A percentile compares a stretch with the other conserved stretches of the same genome.
These are phyloP conservation scores for Trachops cirrhosus DNA, from an alignment of 2,797 vertebrate genomes.

Conservation along the genomic window DNA sequence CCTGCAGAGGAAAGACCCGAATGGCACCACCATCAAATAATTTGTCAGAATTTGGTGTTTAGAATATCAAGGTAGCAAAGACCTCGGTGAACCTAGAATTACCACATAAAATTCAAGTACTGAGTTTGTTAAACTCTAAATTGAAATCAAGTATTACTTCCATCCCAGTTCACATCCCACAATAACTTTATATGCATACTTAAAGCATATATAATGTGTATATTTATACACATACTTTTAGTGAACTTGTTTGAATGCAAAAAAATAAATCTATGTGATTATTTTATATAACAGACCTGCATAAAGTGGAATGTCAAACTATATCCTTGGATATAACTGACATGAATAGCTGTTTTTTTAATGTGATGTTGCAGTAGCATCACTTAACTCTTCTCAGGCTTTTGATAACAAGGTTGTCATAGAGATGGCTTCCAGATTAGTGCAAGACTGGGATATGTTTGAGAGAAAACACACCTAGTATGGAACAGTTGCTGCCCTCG, in stretches of 20 bases:
- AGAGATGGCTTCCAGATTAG: not conserved
- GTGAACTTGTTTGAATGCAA: not conserved
- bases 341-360: not conserved
- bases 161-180: not conserved
- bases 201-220: not conserved
- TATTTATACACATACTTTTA: not conserved
- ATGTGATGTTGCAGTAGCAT: not conserved
- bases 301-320: not conserved
- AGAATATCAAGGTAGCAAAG: not conserved
- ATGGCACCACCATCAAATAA: not conserved
- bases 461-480: not conserved
- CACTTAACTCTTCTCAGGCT: not conserved
- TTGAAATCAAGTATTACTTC: not conserved
- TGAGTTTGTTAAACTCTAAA: not conserved
- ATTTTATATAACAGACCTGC: not conserved
- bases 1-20: not conserved
- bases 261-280: not conserved
- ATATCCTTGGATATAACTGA: not conserved
- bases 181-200: not conserved
- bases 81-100: not conserved
- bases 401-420: not conserved
- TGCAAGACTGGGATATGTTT: not conserved
- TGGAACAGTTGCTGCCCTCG: not conserved
- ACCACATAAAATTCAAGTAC: not conserved
- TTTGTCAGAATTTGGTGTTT: not conserved